These are phyloP conservation scores for Artemisiospiza belli DNA, from an alignment of 2,113 vertebrate genomes.

Conservation along the genomic window DNA sequence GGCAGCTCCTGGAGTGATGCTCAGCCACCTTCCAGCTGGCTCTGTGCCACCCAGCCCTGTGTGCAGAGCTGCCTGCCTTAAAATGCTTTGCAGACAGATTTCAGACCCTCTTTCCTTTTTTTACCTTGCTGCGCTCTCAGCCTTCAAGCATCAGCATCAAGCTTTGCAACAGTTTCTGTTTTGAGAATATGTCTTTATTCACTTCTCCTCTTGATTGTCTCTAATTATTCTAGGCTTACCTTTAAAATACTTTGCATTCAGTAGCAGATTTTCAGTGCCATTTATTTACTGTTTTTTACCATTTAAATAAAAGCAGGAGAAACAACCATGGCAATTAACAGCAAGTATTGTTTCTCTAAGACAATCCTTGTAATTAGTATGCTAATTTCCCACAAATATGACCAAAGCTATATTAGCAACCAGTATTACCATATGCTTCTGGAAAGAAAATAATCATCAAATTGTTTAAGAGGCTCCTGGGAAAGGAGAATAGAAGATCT, in stretches of 20 bases:
- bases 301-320: constrained; percentile 42
- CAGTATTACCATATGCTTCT: constrained; percentile 61
- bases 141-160: neutral
- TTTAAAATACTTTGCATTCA: neutral
- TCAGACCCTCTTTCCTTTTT: neutral
- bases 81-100: neutral
- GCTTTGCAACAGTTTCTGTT: neutral
- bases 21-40: neutral
- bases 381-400: constrained; percentile 61
- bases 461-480: constrained; percentile 58
- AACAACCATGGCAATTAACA: constrained; percentile 43
- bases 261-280: neutral
- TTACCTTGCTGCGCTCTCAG: neutral
- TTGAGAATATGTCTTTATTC: neutral
- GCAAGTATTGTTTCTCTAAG: constrained; percentile 36
- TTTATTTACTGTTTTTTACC: constrained; percentile 27
- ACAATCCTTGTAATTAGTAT: constrained; percentile 65
- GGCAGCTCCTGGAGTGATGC: fast-evolving
- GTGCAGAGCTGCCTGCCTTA: neutral
- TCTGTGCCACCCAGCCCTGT: neutral
- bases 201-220: neutral
- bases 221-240: neutral
- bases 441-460: constrained; percentile 61
- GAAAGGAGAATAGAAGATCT: constrained; percentile 28
- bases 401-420: constrained; percentile 55